Base-by-base conservation (phyloP, 2,797 vertebrate genomes). In the Oreortyx pictus region DNA sequence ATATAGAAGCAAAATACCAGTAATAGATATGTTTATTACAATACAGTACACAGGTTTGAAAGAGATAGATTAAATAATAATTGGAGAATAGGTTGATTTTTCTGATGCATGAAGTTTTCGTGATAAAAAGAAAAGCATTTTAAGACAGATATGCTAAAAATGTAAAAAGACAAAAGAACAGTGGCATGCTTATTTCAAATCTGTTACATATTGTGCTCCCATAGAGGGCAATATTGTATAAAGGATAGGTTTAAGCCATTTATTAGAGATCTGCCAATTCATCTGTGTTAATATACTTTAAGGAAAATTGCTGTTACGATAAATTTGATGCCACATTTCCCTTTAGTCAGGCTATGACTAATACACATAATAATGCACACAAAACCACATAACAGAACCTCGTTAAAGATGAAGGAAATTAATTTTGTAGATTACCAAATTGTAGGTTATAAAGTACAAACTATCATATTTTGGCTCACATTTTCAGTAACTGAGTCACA, bases 171-270 rank as follows among this genome's bases (percentile, higher is more conserved):
- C 37, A 35, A 12, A 77, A 61, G 67, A 70, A 33, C 29, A 60
- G 29, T 35, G 61, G 52, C 3, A 2, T 33, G 5, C 3, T 15
- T 82, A 25, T 84, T 88, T 92, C 37, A 64, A 65, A 89, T 89
- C 71, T 79, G 52, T 82, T 95, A 37, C 66, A 94, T 89, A 82
- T 86, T 46, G 68, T 91, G 76, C 72, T 97, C 97, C 98, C 97
- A 95, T 97, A 98, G 98, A 97, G 96, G 97, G 98, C 97, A 97
- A 97, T 96, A 94, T 98, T 97, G 97, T 93, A 97, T 97, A 96
- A 97, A 97, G 96, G 94, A 98, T 97, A 65, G 77, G 41, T 88
- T 90, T 33, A 68, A 76, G 57, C 86, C 65, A 23, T 39, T 65
- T 93, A 31, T 25, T 43, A 70, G 49, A 81, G 89, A 88, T 93